Conservation (phyloP, 2,113 vertebrate genomes). For the Orthonyx spaldingii region DNA sequence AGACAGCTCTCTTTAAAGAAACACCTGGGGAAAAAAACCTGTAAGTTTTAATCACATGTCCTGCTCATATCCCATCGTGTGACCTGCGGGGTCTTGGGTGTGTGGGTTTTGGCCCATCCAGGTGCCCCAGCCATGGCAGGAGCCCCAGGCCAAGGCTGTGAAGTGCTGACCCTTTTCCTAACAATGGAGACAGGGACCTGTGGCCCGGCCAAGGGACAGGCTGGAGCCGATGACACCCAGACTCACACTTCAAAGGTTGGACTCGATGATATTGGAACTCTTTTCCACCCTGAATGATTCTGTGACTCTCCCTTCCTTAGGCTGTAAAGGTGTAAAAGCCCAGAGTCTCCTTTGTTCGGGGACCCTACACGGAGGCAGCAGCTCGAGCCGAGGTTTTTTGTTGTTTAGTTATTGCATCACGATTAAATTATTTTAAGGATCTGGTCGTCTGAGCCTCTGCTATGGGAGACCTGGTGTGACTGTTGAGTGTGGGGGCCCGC, state of each 20-base stretch:
- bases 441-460: too few species aligned
- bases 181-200: neutral
- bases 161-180: neutral
- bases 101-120: fast-evolving
- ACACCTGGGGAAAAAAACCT: fast-evolving
- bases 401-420: neutral
- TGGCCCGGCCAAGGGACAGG: fast-evolving
- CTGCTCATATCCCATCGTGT: fast-evolving
- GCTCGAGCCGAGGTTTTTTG: neutral
- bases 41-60: neutral
- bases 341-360: neutral
- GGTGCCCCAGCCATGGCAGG: too few species aligned
- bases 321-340: neutral
- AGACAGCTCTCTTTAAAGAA: neutral
- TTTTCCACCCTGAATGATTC: neutral
- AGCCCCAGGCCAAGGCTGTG: neutral
- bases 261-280: fast-evolving
- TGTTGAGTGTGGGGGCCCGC: neutral
- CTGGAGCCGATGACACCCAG: neutral
- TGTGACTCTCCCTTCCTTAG: neutral
- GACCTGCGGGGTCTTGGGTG: fast-evolving
- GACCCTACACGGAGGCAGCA: neutral
- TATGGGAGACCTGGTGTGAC: neutral
- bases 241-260: neutral
- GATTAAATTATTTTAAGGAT: neutral